Evolutionary conservation across 2,797 vertebrate genomes (phyloP).

Genomic region (Macrochelys suwanniensis): DNA sequence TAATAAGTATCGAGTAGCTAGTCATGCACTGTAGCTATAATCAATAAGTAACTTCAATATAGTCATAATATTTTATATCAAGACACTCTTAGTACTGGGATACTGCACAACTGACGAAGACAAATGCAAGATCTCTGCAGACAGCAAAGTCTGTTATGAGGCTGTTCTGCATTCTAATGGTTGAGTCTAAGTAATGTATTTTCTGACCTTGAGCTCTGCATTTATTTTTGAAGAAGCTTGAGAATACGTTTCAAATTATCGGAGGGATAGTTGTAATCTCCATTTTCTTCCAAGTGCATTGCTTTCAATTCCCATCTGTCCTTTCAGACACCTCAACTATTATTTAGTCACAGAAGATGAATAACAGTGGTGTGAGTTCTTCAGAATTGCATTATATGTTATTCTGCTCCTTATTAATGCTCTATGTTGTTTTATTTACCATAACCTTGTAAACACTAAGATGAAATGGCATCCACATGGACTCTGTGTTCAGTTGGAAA

Average conservation of each 20-base stretch:
- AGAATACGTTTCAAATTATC: slow-evolving; percentile 79
- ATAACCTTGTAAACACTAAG: slow-evolving; percentile 53
- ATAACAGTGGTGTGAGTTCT: slow-evolving; percentile 66
- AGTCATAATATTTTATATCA: slow-evolving; percentile 25
- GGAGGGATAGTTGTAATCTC: slow-evolving; percentile 73
- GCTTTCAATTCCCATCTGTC: slow-evolving; percentile 76
- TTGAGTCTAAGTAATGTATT: slow-evolving; percentile 69
- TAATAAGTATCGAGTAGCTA: neutral
- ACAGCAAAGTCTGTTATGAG: slow-evolving; percentile 52
- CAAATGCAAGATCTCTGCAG: slow-evolving; percentile 63
- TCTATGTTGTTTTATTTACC: slow-evolving; percentile 56
- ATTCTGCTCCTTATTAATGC: slow-evolving; percentile 64
- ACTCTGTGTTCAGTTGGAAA: slow-evolving; percentile 34
- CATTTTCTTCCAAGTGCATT: slow-evolving; percentile 75
- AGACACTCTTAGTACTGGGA: slow-evolving; percentile 50
- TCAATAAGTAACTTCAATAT: slow-evolving; percentile 60
- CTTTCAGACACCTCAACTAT: slow-evolving; percentile 65
- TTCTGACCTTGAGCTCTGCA: slow-evolving; percentile 79
- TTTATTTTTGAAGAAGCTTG: slow-evolving; percentile 78
- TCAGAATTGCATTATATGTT: slow-evolving; percentile 55
- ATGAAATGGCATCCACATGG: slow-evolving; percentile 30
- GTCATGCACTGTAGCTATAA: neutral
- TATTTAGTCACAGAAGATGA: slow-evolving; percentile 77
- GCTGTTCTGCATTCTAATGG: slow-evolving; percentile 71
- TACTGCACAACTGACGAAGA: slow-evolving; percentile 55